phyloP scores from a whole-genome alignment of 1,140 invertebrate species.

The Araneus ventricosus region DNA sequence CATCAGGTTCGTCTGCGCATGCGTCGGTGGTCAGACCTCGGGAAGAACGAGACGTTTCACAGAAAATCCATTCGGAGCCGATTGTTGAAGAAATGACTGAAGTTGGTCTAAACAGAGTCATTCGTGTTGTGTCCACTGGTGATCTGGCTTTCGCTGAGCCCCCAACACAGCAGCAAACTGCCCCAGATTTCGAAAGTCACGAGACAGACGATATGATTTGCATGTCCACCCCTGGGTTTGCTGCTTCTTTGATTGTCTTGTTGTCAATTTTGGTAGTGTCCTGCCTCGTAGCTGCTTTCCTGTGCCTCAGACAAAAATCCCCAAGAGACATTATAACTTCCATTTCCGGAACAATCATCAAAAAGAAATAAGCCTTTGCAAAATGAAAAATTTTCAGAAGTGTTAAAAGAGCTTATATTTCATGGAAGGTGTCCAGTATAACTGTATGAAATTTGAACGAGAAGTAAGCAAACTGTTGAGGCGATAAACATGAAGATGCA shows the following conservation, averaged over 20 bases:
- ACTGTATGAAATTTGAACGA: not conserved
- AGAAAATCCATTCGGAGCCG: not conserved
- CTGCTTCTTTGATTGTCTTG: conserved; percentile 89
- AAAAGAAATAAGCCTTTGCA: conserved; percentile 52
- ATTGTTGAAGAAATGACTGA: conserved; percentile 75
- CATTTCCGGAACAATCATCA: conserved; percentile 66
- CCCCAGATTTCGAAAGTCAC: conserved; percentile 42
- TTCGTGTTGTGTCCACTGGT: conserved; percentile 83
- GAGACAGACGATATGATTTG: conserved; percentile 86
- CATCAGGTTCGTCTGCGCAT: conserved; percentile 40
- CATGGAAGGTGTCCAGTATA: not conserved
- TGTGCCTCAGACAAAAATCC: conserved; percentile 79
- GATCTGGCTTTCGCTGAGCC: conserved; percentile 68
- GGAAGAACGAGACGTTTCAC: conserved; percentile 72
- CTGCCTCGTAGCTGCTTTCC: conserved; percentile 89
- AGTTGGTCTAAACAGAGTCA: conserved; percentile 78
- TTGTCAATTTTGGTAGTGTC: conserved; percentile 89
- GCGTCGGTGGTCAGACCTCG: conserved; percentile 41
- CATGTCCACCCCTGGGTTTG: conserved; percentile 95
- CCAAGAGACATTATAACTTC: conserved; percentile 69
- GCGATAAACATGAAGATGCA: no score
- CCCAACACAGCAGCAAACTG: not conserved
- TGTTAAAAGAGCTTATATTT: conserved; percentile 20
- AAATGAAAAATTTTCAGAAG: not conserved
- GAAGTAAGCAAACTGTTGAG: not conserved